These are phyloP conservation scores for Lithophane socia DNA, from an alignment of 2,888 invertebrate species.

Conservation along the genomic window DNA sequence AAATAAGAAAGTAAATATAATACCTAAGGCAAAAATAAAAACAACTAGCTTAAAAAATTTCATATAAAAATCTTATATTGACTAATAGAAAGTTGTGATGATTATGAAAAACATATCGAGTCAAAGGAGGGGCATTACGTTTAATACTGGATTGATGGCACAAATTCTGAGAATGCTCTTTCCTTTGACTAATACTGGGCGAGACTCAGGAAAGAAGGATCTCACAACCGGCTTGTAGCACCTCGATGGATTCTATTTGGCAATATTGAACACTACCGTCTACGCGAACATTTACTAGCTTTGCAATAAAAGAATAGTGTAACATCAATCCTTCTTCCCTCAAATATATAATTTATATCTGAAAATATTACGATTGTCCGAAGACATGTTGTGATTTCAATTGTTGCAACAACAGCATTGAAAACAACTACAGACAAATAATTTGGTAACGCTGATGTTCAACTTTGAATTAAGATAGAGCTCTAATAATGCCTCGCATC, in stretches of 20 bases:
- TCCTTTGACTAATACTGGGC: conserved; percentile 90
- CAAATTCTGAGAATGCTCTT: conserved; percentile 86
- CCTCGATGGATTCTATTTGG: conserved; percentile 81
- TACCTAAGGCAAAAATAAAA: conserved; percentile 89
- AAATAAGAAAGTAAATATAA: conserved; percentile 88
- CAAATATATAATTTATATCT: conserved; percentile 78
- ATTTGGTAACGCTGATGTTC: conserved; percentile 76
- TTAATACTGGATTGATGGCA: conserved; percentile 90
- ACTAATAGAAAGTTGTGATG: conserved; percentile 90
- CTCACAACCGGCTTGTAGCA: conserved; percentile 89
- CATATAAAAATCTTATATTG: conserved; percentile 89
- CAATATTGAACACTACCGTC: conserved; percentile 74
- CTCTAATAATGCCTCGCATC: conserved; percentile 81
- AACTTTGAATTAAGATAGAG: conserved; percentile 71
- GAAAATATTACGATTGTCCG: conserved; percentile 80
- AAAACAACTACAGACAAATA: conserved; percentile 71
- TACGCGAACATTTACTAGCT: conserved; percentile 56
- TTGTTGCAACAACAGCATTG: conserved; percentile 75
- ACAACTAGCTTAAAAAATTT: conserved; percentile 88
- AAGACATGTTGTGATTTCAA: conserved; percentile 85
- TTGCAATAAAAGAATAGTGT: conserved; percentile 63
- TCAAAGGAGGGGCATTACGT: conserved; percentile 86
- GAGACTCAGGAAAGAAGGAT: conserved; percentile 87
- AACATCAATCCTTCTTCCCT: conserved; percentile 86
- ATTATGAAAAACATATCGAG: conserved; percentile 84